Evolutionary conservation across 2,113 vertebrate genomes (phyloP).

Genomic region (Cynocephalus volans): DNA sequence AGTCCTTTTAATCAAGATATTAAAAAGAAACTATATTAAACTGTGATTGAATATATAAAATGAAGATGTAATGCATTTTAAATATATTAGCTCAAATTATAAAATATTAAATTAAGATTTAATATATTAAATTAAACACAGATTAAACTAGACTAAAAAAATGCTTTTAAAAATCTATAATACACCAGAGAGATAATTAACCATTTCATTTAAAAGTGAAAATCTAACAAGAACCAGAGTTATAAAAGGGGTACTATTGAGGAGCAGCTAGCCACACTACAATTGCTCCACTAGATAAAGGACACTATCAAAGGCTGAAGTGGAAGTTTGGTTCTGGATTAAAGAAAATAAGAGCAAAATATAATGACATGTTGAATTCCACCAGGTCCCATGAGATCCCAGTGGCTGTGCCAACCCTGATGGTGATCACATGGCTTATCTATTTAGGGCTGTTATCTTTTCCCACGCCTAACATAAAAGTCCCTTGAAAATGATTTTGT

Average conservation of each 20-base stretch:
- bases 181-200: slow-evolving; percentile 81
- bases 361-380: neutral
- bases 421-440: neutral
- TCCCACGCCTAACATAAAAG: neutral
- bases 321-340: slow-evolving; percentile 1
- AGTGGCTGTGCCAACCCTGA: neutral
- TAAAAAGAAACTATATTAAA: slow-evolving; percentile 86
- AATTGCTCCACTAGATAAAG: neutral
- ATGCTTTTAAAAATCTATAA: slow-evolving; percentile 80
- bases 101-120: slow-evolving; percentile 87
- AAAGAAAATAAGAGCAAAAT: slow-evolving; percentile 51
- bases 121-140: slow-evolving; percentile 85
- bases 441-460: neutral
- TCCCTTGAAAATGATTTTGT: neutral
- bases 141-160: slow-evolving; percentile 84
- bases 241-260: neutral
- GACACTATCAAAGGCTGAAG: neutral
- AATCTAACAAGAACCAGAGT: slow-evolving; percentile 50
- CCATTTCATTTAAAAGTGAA: slow-evolving; percentile 81
- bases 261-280: neutral
- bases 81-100: slow-evolving; percentile 85
- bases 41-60: slow-evolving; percentile 85
- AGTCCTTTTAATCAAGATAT: slow-evolving; percentile 86
- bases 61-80: slow-evolving; percentile 84
- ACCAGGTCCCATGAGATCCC: neutral